Conservation (phyloP, 1,140 invertebrate species). For the Hermetia illucens region DNA sequence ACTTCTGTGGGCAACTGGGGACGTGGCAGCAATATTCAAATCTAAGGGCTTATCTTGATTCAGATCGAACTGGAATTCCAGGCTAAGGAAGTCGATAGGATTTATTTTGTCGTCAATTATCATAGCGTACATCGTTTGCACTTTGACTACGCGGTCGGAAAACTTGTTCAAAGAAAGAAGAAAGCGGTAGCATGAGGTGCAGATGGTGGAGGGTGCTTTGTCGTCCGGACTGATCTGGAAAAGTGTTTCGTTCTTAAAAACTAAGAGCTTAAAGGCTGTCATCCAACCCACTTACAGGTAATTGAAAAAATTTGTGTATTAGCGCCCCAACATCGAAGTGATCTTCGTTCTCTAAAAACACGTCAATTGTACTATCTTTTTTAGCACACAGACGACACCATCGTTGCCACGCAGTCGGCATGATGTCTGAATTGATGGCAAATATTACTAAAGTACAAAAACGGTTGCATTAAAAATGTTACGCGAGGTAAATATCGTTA, state of each 20-base stretch:
- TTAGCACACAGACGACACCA: constrained; percentile 7
- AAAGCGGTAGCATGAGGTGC: not conserved
- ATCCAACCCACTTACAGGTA: too few relatives aligned
- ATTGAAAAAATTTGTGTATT: too few relatives aligned
- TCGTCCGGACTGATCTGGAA: too few relatives aligned
- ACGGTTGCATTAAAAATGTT: too few relatives aligned
- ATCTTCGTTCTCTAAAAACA: not conserved
- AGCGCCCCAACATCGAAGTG: not conserved
- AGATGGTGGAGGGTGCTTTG: not conserved
- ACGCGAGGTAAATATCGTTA: too few relatives aligned
- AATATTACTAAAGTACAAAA: too few relatives aligned
- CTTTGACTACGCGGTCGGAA: not conserved
- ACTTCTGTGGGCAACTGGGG: not conserved
- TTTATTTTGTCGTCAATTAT: not conserved
- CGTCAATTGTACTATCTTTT: not conserved
- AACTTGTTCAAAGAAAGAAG: not conserved
- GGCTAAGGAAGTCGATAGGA: not conserved
- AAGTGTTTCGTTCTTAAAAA: too few relatives aligned
- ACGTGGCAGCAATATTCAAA: too few relatives aligned
- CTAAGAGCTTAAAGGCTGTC: too few relatives aligned
- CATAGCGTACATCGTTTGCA: not conserved
- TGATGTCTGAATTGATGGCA: too few relatives aligned
- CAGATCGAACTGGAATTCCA: not conserved
- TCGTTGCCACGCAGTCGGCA: not conserved
- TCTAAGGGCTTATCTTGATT: not conserved